Evolutionary conservation across 2,888 invertebrate genomes (phyloP), one percentile per base, ranked within the genome.

Genomic region (Acanthosepion esculentum): DNA sequence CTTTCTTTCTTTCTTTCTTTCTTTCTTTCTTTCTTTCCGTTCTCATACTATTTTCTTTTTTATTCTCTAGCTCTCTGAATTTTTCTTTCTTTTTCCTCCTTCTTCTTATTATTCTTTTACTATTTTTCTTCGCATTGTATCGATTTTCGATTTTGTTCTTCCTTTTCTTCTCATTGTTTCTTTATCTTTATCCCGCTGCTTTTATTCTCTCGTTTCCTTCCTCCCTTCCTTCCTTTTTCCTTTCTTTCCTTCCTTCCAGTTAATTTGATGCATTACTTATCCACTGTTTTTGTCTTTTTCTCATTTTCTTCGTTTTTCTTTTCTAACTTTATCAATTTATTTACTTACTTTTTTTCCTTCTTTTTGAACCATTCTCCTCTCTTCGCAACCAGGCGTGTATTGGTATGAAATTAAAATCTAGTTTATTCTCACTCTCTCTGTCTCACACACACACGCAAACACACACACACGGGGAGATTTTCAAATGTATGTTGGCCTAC

Each of bases 121-220:
- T 94, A 18, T 26, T 93, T 91, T 41, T 93, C 78, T 53, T 94
- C 59, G 53, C 50, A 53, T 91, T 94, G 53, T 95, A 33, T 94
- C 94, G 92, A 93, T 94, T 91, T 94, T 64, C 91, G 94, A 48
- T 94, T 91, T 94, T 48, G 78, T 94, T 93, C 55, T 91, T 91
- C 91, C 94, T 94, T 91, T 94, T 20, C n/a, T 41, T 91, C 4
- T 91, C 91, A 33, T 41, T 91, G 15, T n/a, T n/a, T n/a, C 4
- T n/a, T 41, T 18, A 33, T n/a, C 20, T 0, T 15, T 91, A 33
- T 41, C n/a, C 29, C 0, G n/a, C 20, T 91, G 10, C 15, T 20
- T 23, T 23, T 33, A 10, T 91, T 91, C 29, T 20, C 15, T 41
- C n/a, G 4, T 20, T 33, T 41, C n/a, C 5, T n/a, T 41, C 29